These are phyloP conservation scores for Lithosia quadra DNA, from an alignment of 2,888 invertebrate species.

Conservation along the genomic window DNA sequence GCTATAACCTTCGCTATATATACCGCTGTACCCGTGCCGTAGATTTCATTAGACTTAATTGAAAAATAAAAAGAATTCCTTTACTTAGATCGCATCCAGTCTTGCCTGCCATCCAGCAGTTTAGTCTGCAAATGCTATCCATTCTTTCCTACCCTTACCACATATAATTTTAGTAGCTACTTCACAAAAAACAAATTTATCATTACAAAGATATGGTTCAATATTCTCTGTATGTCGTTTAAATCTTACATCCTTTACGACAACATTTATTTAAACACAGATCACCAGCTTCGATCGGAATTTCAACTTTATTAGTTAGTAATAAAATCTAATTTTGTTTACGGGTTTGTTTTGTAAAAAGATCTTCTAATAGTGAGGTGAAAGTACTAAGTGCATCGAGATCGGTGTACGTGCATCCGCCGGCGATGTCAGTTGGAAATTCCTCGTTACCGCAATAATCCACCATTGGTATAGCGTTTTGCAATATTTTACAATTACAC, in stretches of 20 bases:
- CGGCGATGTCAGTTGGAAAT: constrained; percentile 82
- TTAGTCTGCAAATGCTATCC: constrained; percentile 75
- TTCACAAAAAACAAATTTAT: constrained; percentile 41
- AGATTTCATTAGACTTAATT: constrained; percentile 78
- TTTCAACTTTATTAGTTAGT: constrained; percentile 43
- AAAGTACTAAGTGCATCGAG: constrained; percentile 81
- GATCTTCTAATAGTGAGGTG: constrained; percentile 46
- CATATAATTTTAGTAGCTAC: constrained; percentile 29
- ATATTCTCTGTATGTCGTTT: constrained; percentile 30
- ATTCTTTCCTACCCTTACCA: constrained; percentile 35
- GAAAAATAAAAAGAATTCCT: constrained; percentile 78
- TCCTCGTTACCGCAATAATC: constrained; percentile 84
- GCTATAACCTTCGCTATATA: constrained; percentile 51
- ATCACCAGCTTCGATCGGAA: constrained; percentile 30
- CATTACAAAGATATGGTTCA: constrained; percentile 34
- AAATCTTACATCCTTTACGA: constrained; percentile 57
- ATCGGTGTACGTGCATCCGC: constrained; percentile 82
- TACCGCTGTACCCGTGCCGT: constrained; percentile 46
- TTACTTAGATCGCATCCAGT: constrained; percentile 76
- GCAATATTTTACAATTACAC: constrained; percentile 77
- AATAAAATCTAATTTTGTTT: constrained; percentile 45
- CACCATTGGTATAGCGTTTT: constrained; percentile 68
- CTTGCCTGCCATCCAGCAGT: constrained; percentile 72
- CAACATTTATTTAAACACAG: constrained; percentile 41
- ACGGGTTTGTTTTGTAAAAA: constrained; percentile 37